Evolutionary conservation across 1,140 invertebrate species (phyloP).

Genomic region (Drosophila ambigua): DNA sequence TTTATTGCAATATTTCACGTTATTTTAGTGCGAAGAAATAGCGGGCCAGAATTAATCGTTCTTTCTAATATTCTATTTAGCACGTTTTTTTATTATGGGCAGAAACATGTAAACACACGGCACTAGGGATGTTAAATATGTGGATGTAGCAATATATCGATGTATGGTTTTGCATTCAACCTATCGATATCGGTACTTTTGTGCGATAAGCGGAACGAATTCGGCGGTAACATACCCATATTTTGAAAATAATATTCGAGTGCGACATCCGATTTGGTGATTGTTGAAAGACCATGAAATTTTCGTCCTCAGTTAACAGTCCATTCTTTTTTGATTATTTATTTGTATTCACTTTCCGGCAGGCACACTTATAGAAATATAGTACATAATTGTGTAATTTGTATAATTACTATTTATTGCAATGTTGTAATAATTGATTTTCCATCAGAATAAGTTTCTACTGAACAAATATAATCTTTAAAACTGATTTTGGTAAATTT

Average conservation of each 20-base stretch:
- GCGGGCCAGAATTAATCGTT: neutral
- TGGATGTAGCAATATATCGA: too few species aligned
- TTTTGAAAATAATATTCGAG: neutral
- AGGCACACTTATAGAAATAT: conserved; percentile 51
- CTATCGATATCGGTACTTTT: too few species aligned
- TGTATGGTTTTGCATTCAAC: too few species aligned
- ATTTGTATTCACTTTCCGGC: conserved; percentile 36
- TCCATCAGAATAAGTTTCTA: conserved; percentile 37
- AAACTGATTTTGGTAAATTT: conserved; percentile 34
- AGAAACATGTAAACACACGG: conserved; percentile 24
- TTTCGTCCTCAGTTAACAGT: neutral
- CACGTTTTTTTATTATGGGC: conserved; percentile 54
- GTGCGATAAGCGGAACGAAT: conserved; percentile 13
- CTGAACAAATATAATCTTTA: conserved; percentile 53
- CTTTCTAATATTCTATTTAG: conserved; percentile 34
- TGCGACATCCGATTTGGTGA: neutral
- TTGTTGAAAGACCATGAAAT: too few species aligned
- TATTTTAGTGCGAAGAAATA: neutral
- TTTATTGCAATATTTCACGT: neutral
- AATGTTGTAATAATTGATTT: conserved; percentile 37
- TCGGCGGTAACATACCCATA: conserved; percentile 1
- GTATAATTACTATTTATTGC: conserved; percentile 30
- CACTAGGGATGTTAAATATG: too few species aligned
- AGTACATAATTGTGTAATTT: conserved; percentile 24
- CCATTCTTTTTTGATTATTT: conserved; percentile 48